A percentile compares a stretch with the other conserved stretches of the same genome.
Evolutionary conservation across 2,797 vertebrate species (phyloP).

Genomic region (Chrosomus eos): DNA sequence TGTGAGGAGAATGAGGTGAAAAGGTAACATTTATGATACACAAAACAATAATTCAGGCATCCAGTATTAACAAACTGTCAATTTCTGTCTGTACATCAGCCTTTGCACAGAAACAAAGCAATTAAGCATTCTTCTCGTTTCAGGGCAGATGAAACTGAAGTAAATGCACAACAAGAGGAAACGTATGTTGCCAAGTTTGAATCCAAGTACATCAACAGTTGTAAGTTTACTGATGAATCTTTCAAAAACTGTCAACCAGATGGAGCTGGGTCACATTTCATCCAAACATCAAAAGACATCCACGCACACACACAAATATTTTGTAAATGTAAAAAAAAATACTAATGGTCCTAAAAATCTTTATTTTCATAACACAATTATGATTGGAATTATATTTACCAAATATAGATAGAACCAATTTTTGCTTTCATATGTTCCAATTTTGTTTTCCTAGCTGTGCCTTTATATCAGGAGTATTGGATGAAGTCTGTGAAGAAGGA

Average conservation of each 20-base stretch:
- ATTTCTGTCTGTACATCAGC: background rate
- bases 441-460: conserved; percentile 66
- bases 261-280: background rate
- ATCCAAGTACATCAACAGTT: conserved; percentile 71
- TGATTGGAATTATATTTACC: background rate
- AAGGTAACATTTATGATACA: conserved; percentile 57
- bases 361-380: background rate
- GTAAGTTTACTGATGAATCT: conserved; percentile 68
- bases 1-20: conserved; percentile 20
- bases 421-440: background rate
- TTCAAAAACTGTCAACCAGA: background rate
- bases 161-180: conserved; percentile 34
- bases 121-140: background rate
- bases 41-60: background rate
- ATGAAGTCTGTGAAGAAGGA: conserved; percentile 62
- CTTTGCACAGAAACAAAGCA: background rate
- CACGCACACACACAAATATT: background rate
- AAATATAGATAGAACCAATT: background rate
- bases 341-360: background rate
- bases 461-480: conserved; percentile 82
- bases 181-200: conserved; percentile 58
- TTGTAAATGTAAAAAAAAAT: background rate
- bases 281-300: background rate
- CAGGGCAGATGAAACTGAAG: conserved; percentile 44
- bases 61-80: background rate